phyloP scores from a whole-genome alignment of 1,140 invertebrate genomes.

The Caenorhabditis remanei region DNA sequence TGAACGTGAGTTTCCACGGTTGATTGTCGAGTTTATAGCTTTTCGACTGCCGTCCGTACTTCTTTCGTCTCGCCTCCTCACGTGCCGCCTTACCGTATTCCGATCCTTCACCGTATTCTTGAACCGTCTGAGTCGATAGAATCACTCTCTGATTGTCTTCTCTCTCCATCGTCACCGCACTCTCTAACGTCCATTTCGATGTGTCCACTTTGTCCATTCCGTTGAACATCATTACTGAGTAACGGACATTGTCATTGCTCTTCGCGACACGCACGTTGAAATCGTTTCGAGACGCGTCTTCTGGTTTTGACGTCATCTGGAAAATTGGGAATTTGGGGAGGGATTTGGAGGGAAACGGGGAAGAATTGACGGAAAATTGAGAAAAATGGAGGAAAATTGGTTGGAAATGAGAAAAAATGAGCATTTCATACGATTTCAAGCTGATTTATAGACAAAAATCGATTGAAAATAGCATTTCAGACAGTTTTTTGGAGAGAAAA shows the following conservation, averaged over 20 bases:
- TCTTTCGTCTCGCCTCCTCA: constrained; percentile 76
- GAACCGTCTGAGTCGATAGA: constrained; percentile 50
- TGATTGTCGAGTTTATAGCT: constrained; percentile 73
- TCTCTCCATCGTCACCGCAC: constrained; percentile 67
- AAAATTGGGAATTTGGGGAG: neutral
- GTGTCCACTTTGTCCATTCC: constrained; percentile 71
- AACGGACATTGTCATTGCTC: constrained; percentile 12
- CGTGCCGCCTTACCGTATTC: constrained; percentile 76
- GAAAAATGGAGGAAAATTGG: no score
- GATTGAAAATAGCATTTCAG: no score
- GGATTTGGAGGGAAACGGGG: no score
- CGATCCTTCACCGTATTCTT: constrained; percentile 74
- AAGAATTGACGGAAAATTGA: neutral
- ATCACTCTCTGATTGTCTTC: constrained; percentile 72
- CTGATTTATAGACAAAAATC: no score
- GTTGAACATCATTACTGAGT: constrained; percentile 76
- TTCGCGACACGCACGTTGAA: constrained; percentile 20
- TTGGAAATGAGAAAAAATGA: no score
- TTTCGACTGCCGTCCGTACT: constrained; percentile 71
- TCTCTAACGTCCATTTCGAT: constrained; percentile 56
- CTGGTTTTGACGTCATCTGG: constrained; percentile 19
- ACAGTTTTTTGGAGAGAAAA: no score
- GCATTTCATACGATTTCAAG: no score
- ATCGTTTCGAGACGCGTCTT: constrained; percentile 1
- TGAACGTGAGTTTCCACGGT: constrained; percentile 72